Evolutionary conservation across 2,797 vertebrate genomes (phyloP), one percentile per base, ranked within the genome.

Genomic region (Mus caroli): DNA sequence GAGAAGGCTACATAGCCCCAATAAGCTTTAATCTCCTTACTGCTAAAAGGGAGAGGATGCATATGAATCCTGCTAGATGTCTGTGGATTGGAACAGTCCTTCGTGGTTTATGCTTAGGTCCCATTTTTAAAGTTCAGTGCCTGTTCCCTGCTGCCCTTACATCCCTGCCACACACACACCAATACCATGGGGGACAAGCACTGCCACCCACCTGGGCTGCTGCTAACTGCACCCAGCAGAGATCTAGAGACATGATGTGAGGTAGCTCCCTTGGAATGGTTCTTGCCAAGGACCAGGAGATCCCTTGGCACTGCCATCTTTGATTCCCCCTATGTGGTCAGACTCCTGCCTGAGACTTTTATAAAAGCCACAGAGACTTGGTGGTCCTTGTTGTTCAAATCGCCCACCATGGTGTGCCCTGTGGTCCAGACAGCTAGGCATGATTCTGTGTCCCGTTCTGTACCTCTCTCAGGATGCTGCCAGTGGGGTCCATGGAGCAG

Each of bases 121-220:
- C 17, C 3, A 3, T 12, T 19, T 50, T 34, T n/a, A 69, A 40
- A 75, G 75, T 50, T 91, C 76, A 31, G 14, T 14, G n/a, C 15
- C 0, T 0, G 5, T 22, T 43, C 43, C 28, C n/a, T 58, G 50
- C 24, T 75, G 34, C 5, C 1, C 69, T 15, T 4, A 54, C 3
- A 28, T 0, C 3, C 80, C 3, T 1, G 0, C 62, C 24, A 3
- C 15, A 76, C 15, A 76, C 20, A 12, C 11, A 17, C 56, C 28
- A 1, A 6, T 12, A 14, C 52, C 34, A 1, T 1, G 1, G 79
- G 24, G 83, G 6, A 22, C 46, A 15, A 60, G n/a, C 28, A 22
- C 28, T 8, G n/a, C 8, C 2, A 20, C 37, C 26, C 87, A 0
- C 37, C 28, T 34, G 11, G 37, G 43, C 15, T 20, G 10, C 73